Evolutionary conservation across 2,888 invertebrate species (phyloP), one percentile per base, ranked within the genome.

Genomic region (Pherbina coryleti): DNA sequence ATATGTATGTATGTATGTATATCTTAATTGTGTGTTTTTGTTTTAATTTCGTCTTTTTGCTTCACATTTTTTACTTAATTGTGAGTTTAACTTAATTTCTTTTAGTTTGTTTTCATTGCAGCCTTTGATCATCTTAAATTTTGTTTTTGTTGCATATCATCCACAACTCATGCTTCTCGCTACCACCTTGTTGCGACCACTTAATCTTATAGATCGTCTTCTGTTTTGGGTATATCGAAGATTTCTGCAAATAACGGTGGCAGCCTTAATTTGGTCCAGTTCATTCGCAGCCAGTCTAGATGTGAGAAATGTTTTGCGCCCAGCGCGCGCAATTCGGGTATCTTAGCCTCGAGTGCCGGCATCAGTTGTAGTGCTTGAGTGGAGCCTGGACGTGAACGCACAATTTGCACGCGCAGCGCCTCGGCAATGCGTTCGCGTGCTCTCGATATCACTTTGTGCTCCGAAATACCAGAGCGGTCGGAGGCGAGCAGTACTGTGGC

Each of bases 241-340:
- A 98, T 97, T 91, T 98, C 98, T 51, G 98, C 95, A 91, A 97
- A 98, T 76, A 98, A 93, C 3, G 98, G 97, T 67, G 98, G 98
- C 84, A 98, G 92, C 80, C 95, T 92, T 78, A 96, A 92, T 85
- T 94, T 93, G 78, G 93, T 93, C 97, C 97, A 98, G 90, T 95
- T 94, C 85, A 94, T 92, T 83, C 98, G 93, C 91, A 96, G 97
- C 97, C 97, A 98, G 88, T 94, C 93, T 85, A 98, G 92, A 85
- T 96, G 94, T 82, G 94, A 93, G 83, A 94, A 93, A 90, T 98
- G 98, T 82, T 95, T 94, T 64, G 92, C 91, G 49, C 98, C 97
- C 75, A 98, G 92, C 49, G 93, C 92, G 79, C 95, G 92, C 81
- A 97, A 92, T 88, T 97, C 96, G 60, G 94, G 93, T 87, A 97